Evolutionary conservation across 2,113 vertebrate species (phyloP), one percentile per base, ranked within the genome.

Genomic region (Telmatochromis sp.): DNA sequence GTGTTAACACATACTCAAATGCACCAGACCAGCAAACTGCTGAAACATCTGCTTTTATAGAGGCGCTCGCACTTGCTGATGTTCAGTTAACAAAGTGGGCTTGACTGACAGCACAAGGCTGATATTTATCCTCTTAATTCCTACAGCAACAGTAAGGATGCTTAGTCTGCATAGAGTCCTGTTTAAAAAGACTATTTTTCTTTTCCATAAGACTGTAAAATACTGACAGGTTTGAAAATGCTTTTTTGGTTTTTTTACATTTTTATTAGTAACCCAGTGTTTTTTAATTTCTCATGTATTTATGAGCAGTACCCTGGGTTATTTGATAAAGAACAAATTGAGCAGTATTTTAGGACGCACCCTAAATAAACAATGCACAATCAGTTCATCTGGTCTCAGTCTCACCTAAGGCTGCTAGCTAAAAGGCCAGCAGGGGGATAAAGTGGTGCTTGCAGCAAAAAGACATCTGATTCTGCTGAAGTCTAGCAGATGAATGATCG

Each of bases 201-300:
- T 35, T 63, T 63, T 35, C 17, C 9, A 35, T 7, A 35, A 35
- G 17, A 65, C 10, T 65, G 60, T 37, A 37, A 65, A 37, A 65
- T 37, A 65, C 60, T 37, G 17, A 37, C 33, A 37, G 19, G 60
- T 65, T 37, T 37, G 19, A 65, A 65, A n/a, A 37, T 65, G 60
- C 17, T 7, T 65, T 65, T 65, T 60, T 31, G 0, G 0, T 31
- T 31, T 2, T 5, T 3, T 40, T 14, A 2, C 6, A 6, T 12
- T 58, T 63, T 63, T 35, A 7, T 35, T 35, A 35, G 31, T 63
- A 63, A 35, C 58, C 58, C 58, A 35, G 60, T 35, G 31, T 2
- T 19, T 19, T 63, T n/a, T 35, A 63, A n/a, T 65, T 47, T 75
- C 9, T 75, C 70, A 49, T 31, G 42, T 19, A 2, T 75, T 75